Evolutionary conservation across 2,888 invertebrate genomes (phyloP), one percentile per base, ranked within the genome.

Genomic region (Iselma pallidipennis): DNA sequence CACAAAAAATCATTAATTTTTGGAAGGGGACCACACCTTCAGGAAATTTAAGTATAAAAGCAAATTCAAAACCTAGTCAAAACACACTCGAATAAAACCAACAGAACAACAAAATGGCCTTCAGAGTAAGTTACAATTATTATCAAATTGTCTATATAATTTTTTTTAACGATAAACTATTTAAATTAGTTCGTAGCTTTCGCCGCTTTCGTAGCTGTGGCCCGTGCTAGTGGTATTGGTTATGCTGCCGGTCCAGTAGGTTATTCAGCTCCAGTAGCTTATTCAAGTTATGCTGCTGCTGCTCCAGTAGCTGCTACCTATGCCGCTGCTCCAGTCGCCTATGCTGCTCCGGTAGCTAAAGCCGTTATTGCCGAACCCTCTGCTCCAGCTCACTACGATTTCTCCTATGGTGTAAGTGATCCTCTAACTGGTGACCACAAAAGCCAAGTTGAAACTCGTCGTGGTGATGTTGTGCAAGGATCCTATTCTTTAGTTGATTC

Each of bases 391-490:
- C 85, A 85, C 70, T 82, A 52, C 25, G 21, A 55, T 59, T 76
- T 70, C 53, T 72, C 73, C 42, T 60, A 60, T 45, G 50, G 16
- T n/a, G 60, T 60, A 9, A 19, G 42, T 19, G 60, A 60, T 21
- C 55, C 55, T 52, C 71, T 71, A 57, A 85, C 85, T 60, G 85
- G 85, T 4, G 85, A 85, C 71, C 80, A 81, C 61, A 85, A 85
- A 71, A 79, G 77, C 68, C 85, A 85, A 68, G 82, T 83, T 66
- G 85, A 85, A 76, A 61, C 78, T 1, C 83, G 85, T 63, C 81
- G 82, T 69, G 85, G 84, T 56, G 84, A 85, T 73, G 79, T 76
- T 58, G 85, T 85, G 21, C 81, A 83, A 61, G 85, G 85, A 4
- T 77, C 80, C 66, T 85, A 85, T 70, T 82, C 83, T 57, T 73